These are phyloP conservation scores for Ctenosaura bakeri DNA, from an alignment of 2,797 vertebrate species.

Conservation along the genomic window DNA sequence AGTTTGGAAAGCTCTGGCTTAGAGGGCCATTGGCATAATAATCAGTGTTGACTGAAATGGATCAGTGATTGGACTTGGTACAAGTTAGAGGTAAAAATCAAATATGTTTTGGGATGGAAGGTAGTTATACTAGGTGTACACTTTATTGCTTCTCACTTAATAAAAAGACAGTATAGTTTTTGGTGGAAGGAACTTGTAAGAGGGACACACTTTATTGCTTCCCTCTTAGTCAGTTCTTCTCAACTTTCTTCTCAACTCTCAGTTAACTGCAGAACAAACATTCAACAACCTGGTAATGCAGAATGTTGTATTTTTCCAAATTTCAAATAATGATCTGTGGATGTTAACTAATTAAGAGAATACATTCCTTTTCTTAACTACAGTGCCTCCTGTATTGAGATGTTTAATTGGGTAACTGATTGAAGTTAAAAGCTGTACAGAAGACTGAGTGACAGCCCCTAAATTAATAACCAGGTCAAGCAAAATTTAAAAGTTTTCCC, in stretches of 20 bases:
- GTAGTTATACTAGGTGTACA: neutral
- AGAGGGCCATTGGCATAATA: no score
- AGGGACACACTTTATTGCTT: no score
- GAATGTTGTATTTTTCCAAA: neutral
- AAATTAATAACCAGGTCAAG: neutral
- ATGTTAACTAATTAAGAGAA: neutral
- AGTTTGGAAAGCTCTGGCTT: no score
- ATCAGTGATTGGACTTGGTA: neutral
- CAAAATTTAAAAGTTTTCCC: neutral
- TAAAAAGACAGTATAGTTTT: neutral
- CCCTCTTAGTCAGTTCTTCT: neutral
- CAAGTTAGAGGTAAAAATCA: no score
- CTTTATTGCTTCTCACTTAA: neutral
- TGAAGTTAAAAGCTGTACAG: neutral
- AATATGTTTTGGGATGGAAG: neutral
- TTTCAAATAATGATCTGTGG: neutral
- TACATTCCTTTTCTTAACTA: neutral
- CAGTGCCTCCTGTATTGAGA: neutral
- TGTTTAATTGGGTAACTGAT: neutral
- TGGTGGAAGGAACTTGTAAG: neutral
- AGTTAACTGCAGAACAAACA: neutral
- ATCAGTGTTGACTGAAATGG: neutral
- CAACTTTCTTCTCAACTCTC: neutral
- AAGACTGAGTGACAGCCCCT: neutral
- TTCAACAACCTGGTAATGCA: neutral